Percentiles rank a stretch among this genome's conserved stretches.
Conservation (phyloP, 2,113 vertebrate genomes). For the Pao palembangensis region DNA sequence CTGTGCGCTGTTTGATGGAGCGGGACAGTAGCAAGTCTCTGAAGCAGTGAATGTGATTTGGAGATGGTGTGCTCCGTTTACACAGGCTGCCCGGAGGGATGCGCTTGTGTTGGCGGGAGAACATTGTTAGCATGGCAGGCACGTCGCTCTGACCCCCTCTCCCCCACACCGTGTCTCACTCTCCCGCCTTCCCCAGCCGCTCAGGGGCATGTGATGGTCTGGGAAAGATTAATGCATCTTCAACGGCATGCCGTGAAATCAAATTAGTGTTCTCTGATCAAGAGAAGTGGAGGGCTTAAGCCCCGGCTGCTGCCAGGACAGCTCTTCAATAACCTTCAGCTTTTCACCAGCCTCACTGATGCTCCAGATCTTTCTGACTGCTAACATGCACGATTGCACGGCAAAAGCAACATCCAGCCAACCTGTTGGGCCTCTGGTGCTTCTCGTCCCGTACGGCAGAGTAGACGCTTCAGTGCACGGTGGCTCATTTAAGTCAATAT, state of each 20-base stretch:
- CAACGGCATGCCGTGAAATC: constrained; percentile 78
- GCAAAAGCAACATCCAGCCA: too few species aligned
- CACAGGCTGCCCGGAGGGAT: constrained; percentile 64
- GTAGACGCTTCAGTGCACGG: constrained; percentile 38
- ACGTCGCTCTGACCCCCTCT: constrained; percentile 55
- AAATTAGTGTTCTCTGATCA: constrained; percentile 89
- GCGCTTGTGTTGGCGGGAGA: constrained; percentile 51
- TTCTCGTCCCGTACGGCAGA: neutral
- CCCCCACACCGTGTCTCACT: constrained; percentile 49
- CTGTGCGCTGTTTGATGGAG: constrained; percentile 1
- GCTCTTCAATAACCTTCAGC: constrained; percentile 59
- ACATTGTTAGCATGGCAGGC: constrained; percentile 69
- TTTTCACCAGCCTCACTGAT: constrained; percentile 19
- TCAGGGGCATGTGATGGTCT: constrained; percentile 71
- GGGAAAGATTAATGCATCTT: constrained; percentile 78
- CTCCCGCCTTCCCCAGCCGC: constrained; percentile 63
- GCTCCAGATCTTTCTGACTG: constrained; percentile 48
- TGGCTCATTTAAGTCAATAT: neutral
- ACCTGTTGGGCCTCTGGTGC: too few species aligned
- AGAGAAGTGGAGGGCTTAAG: constrained; percentile 57
- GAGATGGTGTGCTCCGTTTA: constrained; percentile 66
- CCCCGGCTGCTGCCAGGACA: constrained; percentile 61
- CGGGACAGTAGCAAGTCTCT: constrained; percentile 37
- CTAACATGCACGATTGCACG: neutral
- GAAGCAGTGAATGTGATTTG: constrained; percentile 65